phyloP scores from a whole-genome alignment of 2,888 invertebrate genomes.

The Heliconius charithonia region DNA sequence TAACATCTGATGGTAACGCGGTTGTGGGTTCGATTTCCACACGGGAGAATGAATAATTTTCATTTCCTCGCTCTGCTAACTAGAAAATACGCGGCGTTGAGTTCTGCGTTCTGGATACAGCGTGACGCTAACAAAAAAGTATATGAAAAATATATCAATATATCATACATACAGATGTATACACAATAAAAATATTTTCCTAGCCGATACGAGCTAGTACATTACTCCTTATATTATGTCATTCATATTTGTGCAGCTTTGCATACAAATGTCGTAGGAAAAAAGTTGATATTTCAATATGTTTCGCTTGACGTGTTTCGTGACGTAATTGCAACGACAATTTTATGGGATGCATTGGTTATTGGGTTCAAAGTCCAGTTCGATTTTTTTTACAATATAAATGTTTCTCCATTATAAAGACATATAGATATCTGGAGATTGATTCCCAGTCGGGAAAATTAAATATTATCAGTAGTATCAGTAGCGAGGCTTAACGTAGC shows the following conservation, averaged over 20 bases:
- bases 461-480: too few species aligned
- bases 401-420: neutral
- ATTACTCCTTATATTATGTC: slow-evolving; percentile 44
- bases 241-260: slow-evolving; percentile 42
- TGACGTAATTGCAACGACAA: neutral
- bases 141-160: too few species aligned
- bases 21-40: neutral
- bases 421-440: neutral
- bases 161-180: neutral
- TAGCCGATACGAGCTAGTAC: slow-evolving; percentile 12
- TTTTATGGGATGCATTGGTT: neutral
- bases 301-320: neutral
- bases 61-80: too few species aligned
- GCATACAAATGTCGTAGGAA: slow-evolving; percentile 46
- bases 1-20: neutral
- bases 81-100: too few species aligned
- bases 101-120: neutral
- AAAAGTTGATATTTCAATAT: slow-evolving; percentile 30
- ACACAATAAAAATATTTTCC: neutral
- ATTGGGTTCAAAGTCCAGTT: neutral
- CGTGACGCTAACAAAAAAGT: neutral
- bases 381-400: neutral
- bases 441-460: too few species aligned
- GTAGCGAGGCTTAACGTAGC: too few species aligned
- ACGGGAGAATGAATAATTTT: neutral